phyloP scores from a whole-genome alignment of 92 coral and sea anemone genomes.

The Porites rus region DNA sequence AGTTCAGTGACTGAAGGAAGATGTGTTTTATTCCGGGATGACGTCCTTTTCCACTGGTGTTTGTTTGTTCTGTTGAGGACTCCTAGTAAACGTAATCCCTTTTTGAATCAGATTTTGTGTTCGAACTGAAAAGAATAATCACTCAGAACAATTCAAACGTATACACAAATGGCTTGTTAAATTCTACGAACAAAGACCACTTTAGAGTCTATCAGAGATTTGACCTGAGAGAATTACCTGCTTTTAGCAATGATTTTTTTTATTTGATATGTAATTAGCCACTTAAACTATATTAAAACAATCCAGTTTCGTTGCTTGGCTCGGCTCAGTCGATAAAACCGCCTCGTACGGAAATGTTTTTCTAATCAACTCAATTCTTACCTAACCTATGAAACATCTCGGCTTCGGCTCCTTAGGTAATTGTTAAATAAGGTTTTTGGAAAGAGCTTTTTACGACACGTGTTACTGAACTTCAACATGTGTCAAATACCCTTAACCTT shows the following conservation, averaged over 20 bases:
- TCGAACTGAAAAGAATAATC: too few relatives aligned
- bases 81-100: too few relatives aligned
- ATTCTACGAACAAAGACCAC: background rate
- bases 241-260: too few relatives aligned
- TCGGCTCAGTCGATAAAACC: background rate
- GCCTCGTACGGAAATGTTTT: background rate
- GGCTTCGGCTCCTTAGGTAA: constrained; percentile 1
- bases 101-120: too few relatives aligned
- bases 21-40: too few relatives aligned
- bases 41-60: too few relatives aligned
- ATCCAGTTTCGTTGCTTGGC: background rate
- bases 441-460: background rate
- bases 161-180: background rate
- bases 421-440: background rate
- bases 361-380: background rate
- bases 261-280: too few relatives aligned
- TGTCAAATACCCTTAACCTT: background rate
- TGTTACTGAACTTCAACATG: background rate
- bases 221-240: background rate
- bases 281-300: background rate
- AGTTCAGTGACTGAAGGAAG: too few relatives aligned
- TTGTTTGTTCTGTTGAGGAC: too few relatives aligned
- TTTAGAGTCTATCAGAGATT: background rate
- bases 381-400: background rate
- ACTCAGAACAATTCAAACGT: too few relatives aligned